These are phyloP conservation scores for Cherax quadricarinatus DNA, from an alignment of 1,140 invertebrate species.

Conservation along the genomic window DNA sequence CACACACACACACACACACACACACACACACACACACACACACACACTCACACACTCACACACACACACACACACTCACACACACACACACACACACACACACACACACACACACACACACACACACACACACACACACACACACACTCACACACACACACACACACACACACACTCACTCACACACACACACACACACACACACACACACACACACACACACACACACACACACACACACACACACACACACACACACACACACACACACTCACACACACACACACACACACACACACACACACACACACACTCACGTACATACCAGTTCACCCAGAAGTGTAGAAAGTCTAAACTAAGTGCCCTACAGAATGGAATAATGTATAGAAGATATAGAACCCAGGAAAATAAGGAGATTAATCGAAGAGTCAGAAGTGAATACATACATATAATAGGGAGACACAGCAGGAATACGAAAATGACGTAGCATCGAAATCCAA, in stretches of 20 bases:
- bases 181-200: background rate
- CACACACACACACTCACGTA: background rate
- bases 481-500: too few species aligned
- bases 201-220: background rate
- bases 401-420: too few species aligned
- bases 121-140: background rate
- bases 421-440: too few species aligned
- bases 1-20: background rate
- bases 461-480: too few species aligned
- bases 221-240: background rate
- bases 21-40: conserved; percentile 28
- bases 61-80: conserved; percentile 25
- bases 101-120: background rate
- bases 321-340: background rate
- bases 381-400: too few species aligned
- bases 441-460: too few species aligned
- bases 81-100: background rate
- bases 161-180: background rate
- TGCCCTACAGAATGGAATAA: too few species aligned
- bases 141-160: background rate
- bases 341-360: background rate
- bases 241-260: background rate
- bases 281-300: background rate
- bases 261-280: background rate
- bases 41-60: conserved; percentile 13